Evolutionary conservation across 2,113 vertebrate genomes (phyloP).

Genomic region (Saccopteryx bilineata): DNA sequence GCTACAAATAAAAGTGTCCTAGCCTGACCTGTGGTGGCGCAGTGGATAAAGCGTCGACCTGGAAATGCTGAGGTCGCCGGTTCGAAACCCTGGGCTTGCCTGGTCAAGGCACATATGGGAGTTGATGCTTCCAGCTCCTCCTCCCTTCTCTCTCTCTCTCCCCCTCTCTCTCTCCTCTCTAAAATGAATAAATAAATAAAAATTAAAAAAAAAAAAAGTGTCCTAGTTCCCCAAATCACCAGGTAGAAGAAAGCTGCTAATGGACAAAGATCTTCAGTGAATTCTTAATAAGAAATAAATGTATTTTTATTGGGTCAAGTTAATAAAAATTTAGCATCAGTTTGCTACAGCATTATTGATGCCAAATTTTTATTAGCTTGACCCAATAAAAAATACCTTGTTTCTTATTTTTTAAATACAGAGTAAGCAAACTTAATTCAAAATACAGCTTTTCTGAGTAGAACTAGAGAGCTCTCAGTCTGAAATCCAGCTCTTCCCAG

Average conservation of each 20-base stretch:
- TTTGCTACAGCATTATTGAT: neutral
- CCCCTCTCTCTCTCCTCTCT: too few relatives aligned
- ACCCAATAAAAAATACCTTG: neutral
- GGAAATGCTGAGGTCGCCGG: too few relatives aligned
- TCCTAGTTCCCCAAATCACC: neutral
- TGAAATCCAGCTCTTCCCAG: neutral
- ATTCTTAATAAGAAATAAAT: constrained; percentile 22
- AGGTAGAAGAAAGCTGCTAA: neutral
- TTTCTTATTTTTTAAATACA: constrained; percentile 53
- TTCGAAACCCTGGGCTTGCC: too few relatives aligned
- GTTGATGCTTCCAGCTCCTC: too few relatives aligned
- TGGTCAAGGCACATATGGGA: too few relatives aligned
- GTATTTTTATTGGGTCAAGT: neutral
- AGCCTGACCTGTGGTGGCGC: too few relatives aligned
- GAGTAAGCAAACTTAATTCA: constrained; percentile 44
- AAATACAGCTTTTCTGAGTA: constrained; percentile 25
- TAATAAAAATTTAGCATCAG: neutral
- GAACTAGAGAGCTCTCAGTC: neutral
- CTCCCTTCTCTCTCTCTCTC: too few relatives aligned
- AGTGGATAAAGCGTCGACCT: too few relatives aligned
- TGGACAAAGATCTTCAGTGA: neutral
- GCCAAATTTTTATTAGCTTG: too few relatives aligned
- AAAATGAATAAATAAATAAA: too few relatives aligned
- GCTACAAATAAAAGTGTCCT: neutral
- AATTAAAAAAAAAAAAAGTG: too few relatives aligned